These are phyloP conservation scores for Pagrus major DNA, from an alignment of 2,113 vertebrate species.

Conservation along the genomic window DNA sequence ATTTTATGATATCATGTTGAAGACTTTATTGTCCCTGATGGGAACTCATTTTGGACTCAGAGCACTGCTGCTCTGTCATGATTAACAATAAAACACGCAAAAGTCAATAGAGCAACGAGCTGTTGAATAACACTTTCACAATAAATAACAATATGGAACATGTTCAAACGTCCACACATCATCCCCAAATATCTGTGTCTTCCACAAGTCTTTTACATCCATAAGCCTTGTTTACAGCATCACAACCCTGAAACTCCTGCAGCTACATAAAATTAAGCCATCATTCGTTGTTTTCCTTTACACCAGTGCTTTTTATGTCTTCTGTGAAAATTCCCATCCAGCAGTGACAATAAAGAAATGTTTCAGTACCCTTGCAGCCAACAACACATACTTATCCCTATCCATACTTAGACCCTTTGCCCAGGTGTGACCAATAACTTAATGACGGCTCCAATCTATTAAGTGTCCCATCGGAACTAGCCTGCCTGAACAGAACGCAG, in stretches of 20 bases:
- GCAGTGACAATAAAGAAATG: neutral
- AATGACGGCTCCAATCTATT: too few species aligned
- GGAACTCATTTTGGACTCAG: neutral
- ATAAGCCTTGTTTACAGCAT: neutral
- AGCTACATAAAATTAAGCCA: neutral
- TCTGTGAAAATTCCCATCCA: neutral
- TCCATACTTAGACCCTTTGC: too few species aligned
- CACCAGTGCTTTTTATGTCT: neutral
- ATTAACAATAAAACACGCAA: constrained; percentile 6
- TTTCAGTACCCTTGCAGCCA: neutral
- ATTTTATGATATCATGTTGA: neutral
- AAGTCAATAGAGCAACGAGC: neutral
- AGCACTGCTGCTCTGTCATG: constrained; percentile 2
- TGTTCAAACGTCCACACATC: neutral
- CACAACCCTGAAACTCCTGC: neutral
- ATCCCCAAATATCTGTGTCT: neutral
- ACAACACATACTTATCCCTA: neutral
- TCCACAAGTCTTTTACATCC: neutral
- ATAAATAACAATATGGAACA: constrained; percentile 4
- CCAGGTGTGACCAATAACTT: too few species aligned
- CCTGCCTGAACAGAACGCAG: too few species aligned
- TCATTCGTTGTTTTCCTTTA: neutral
- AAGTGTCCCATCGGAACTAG: too few species aligned
- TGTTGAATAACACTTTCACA: neutral
- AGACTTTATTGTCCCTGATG: neutral